These are phyloP conservation scores for Zapornia atra DNA, from an alignment of 2,113 vertebrate species.

Conservation along the genomic window DNA sequence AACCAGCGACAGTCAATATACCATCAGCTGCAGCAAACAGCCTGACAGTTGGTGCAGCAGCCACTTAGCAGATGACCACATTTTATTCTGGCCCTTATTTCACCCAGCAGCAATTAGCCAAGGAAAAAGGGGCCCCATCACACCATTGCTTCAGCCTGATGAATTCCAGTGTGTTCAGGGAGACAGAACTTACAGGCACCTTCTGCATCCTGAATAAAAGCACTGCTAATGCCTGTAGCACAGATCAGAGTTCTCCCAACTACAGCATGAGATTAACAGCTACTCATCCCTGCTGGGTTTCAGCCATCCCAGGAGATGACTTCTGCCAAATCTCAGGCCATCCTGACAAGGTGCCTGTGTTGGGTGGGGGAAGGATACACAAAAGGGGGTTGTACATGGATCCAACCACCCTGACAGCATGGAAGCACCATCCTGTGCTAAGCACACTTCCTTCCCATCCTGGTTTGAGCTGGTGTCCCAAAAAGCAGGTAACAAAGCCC, in stretches of 20 bases:
- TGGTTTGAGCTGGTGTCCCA: neutral
- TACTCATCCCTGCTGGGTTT: neutral
- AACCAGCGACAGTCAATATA: fast-evolving
- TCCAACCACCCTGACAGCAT: fast-evolving
- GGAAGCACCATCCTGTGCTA: fast-evolving
- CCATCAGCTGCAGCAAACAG: neutral
- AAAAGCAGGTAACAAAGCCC: neutral
- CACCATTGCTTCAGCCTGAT: neutral
- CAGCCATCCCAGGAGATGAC: neutral
- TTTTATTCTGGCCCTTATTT: neutral
- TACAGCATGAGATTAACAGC: neutral
- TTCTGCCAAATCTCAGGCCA: neutral
- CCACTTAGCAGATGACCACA: neutral
- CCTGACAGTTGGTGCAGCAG: neutral
- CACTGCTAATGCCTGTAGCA: fast-evolving
- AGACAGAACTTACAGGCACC: neutral
- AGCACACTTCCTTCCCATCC: neutral
- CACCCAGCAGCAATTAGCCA: neutral
- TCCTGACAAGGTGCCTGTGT: fast-evolving
- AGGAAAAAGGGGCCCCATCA: neutral
- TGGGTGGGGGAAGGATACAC: neutral
- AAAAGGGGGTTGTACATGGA: neutral
- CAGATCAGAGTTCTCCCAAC: neutral
- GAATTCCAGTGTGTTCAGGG: fast-evolving
- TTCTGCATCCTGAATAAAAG: neutral